These are phyloP conservation scores for Intellagama lesueurii DNA, from an alignment of 2,797 vertebrate species.

Conservation along the genomic window DNA sequence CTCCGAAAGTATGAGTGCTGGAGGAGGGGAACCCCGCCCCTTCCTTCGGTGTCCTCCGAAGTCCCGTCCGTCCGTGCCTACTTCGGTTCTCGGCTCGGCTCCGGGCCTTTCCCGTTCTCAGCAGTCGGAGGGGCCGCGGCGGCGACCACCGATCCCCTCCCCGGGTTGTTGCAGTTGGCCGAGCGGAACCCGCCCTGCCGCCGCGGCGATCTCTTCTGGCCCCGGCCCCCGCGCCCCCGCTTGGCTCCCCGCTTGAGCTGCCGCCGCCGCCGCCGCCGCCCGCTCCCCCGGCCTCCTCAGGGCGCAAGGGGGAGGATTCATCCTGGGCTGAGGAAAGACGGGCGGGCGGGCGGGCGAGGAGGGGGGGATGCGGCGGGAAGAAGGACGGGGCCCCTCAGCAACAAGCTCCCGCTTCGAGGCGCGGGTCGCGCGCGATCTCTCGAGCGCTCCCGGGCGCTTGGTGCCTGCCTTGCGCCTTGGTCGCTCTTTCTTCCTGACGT, in stretches of 20 bases:
- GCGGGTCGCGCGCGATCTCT: not conserved
- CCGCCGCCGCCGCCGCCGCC: not conserved
- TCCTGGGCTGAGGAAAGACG: not conserved
- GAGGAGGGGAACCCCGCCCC: not conserved
- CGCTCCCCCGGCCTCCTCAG: conserved; percentile 10
- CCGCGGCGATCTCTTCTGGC: not conserved
- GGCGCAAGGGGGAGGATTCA: not conserved
- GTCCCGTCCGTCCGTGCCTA: not conserved
- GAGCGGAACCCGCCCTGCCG: not conserved
- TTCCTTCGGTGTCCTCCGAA: not conserved
- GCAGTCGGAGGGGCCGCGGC: not conserved
- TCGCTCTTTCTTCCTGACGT: no score
- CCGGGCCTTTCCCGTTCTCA: not conserved
- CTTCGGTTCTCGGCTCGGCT: not conserved
- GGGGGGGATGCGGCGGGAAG: not conserved
- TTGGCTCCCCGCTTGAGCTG: no score
- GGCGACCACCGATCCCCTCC: not conserved
- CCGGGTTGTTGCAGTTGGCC: not conserved
- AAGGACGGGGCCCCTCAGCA: not conserved
- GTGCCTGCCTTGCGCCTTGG: no score
- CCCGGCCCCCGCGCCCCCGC: not conserved
- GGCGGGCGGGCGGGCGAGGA: not conserved
- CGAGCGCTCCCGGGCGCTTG: not conserved
- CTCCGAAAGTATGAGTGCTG: not conserved
- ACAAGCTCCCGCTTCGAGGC: not conserved